phyloP scores from a whole-genome alignment of 2,113 vertebrate species.

The Coptodon bakossiorum region DNA sequence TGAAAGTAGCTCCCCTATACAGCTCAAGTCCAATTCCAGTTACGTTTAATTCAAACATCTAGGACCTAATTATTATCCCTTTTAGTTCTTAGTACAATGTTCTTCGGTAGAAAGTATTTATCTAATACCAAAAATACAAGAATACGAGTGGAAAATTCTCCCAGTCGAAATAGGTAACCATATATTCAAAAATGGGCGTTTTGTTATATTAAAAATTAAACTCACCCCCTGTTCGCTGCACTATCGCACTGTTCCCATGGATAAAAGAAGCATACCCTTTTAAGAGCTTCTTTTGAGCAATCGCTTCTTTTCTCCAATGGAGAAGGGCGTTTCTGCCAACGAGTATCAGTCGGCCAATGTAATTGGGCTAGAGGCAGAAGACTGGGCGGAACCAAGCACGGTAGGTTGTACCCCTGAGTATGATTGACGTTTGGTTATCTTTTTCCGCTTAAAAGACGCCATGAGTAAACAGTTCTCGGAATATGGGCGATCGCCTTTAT shows the following conservation, averaged over 20 bases:
- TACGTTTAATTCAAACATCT: neutral
- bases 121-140: neutral
- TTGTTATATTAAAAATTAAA: neutral
- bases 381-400: slow-evolving; percentile 21
- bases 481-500: neutral
- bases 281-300: slow-evolving; percentile 16
- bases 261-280: slow-evolving; percentile 19
- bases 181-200: neutral
- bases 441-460: slow-evolving; percentile 58
- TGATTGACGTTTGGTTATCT: slow-evolving; percentile 57
- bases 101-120: neutral
- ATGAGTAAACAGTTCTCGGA: neutral
- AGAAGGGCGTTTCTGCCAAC: neutral
- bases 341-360: slow-evolving; percentile 13
- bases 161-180: neutral
- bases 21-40: neutral
- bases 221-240: fast-evolving
- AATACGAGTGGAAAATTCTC: neutral
- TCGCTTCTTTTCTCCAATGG: slow-evolving; percentile 40
- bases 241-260: fast-evolving
- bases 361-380: slow-evolving; percentile 13
- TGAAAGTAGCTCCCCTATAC: neutral
- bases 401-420: slow-evolving; percentile 50
- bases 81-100: neutral
- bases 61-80: fast-evolving